Evolutionary conservation across 2,797 vertebrate genomes (phyloP), one percentile per base, ranked within the genome.

Genomic region (Muscicapa striata): DNA sequence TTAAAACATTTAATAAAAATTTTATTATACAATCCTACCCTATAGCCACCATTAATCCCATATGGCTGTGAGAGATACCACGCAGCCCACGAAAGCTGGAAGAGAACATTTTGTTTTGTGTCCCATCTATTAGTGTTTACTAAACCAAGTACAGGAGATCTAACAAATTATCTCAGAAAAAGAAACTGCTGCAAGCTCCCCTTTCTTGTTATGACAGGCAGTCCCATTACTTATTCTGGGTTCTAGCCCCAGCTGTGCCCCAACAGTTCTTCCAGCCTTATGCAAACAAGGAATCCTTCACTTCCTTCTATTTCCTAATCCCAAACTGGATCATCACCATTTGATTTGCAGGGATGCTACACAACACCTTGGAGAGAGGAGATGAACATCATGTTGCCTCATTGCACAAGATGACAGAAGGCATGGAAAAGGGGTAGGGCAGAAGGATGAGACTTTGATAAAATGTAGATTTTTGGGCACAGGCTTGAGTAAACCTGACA

Each of bases 141-240:
- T 76, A 84, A 95, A 72, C 48, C 48, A 86, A 88, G 90, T 91
- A 92, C 12, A 92, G 49, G 45, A 86, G 82, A 88, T 79, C 81
- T 86, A 92, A 84, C 15, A 91, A 63, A 81, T 76, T 67, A 24
- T 48, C 69, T 63, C 32, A 61, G 45, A 75, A 91, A 94, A 89
- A 68, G 36, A 59, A 86, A 43, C 45, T 81, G 32, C 29, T 93
- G 48, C 73, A 92, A 88, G 21, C 10, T 88, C 62, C 38, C 36
- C 55, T 81, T 94, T 87, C 76, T 87, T 96, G 84, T 94, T 74
- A 49, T 10, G 16, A 92, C 77, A 90, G 74, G 63, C 59, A 95
- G 27, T 5, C 19, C 74, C 38, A 18, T 54, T 43, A 79, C 7
- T 89, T 96, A 55, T 30, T 40, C 63, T 49, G 52, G 19, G 57